Evolutionary conservation across 2,888 invertebrate genomes (phyloP).

Genomic region (Taphrorychus bicolor): DNA sequence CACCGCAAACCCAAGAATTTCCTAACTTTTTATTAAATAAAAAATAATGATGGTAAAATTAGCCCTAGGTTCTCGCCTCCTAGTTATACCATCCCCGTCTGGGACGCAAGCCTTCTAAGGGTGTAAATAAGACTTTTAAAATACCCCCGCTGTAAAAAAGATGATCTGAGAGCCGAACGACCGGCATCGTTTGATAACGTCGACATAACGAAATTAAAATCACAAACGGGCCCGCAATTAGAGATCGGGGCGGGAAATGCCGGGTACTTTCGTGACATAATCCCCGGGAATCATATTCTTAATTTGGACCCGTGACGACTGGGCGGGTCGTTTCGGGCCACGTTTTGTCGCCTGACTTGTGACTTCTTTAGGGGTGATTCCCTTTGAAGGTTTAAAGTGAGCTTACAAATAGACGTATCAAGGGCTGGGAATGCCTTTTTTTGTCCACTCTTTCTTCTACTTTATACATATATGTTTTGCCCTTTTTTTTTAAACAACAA

Average conservation of each 20-base stretch:
- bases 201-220: slow-evolving; percentile 52
- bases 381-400: too few species aligned
- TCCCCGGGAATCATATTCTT: slow-evolving; percentile 55
- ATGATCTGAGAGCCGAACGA: slow-evolving; percentile 4
- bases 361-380: slow-evolving; percentile 47
- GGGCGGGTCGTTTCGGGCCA: slow-evolving; percentile 53
- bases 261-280: slow-evolving; percentile 41
- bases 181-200: slow-evolving; percentile 32
- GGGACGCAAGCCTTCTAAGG: too few species aligned
- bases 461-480: too few species aligned
- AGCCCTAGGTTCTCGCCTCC: too few species aligned
- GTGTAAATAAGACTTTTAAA: not conserved
- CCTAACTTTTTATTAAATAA: too few species aligned
- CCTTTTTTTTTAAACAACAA: too few species aligned
- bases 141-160: not conserved
- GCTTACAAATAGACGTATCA: too few species aligned
- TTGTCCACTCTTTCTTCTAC: too few species aligned
- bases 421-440: too few species aligned
- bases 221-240: slow-evolving; percentile 52
- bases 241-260: slow-evolving; percentile 45
- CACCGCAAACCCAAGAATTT: too few species aligned
- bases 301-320: slow-evolving; percentile 57
- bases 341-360: slow-evolving; percentile 59
- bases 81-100: too few species aligned
- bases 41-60: too few species aligned